A percentile compares a stretch with the other conserved stretches of the same genome.
Evolutionary conservation across 2,113 vertebrate species (phyloP).

Genomic region (Leucoraja erinaceus): DNA sequence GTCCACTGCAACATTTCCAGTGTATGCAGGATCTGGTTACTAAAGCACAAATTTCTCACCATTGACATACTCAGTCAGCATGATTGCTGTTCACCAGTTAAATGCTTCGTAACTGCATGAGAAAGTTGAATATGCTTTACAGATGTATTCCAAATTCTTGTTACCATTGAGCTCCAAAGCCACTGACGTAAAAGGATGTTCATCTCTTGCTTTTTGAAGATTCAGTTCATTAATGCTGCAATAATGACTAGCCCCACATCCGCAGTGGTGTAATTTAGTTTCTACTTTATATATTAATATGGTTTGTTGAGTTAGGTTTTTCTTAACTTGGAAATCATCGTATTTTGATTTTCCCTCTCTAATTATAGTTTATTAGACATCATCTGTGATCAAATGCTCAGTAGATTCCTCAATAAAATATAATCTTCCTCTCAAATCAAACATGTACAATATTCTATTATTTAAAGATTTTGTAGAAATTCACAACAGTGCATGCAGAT

Average conservation of each 20-base stretch:
- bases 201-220: neutral
- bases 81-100: neutral
- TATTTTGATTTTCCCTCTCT: neutral
- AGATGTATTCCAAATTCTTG: neutral
- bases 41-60: neutral
- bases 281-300: neutral
- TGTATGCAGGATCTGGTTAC: neutral
- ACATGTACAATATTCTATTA: neutral
- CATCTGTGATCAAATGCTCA: neutral
- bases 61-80: neutral
- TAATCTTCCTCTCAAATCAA: neutral
- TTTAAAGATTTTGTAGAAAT: neutral
- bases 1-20: neutral
- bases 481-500: neutral
- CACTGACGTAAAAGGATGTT: neutral
- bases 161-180: neutral
- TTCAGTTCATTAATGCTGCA: neutral
- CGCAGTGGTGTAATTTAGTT: neutral
- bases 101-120: neutral
- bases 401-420: neutral
- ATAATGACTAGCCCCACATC: neutral
- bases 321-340: neutral
- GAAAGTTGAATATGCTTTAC: neutral
- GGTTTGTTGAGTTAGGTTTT: neutral
- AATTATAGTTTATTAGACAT: neutral